phyloP scores from a whole-genome alignment of 2,888 invertebrate species.

The Euplagia quadripunctaria region DNA sequence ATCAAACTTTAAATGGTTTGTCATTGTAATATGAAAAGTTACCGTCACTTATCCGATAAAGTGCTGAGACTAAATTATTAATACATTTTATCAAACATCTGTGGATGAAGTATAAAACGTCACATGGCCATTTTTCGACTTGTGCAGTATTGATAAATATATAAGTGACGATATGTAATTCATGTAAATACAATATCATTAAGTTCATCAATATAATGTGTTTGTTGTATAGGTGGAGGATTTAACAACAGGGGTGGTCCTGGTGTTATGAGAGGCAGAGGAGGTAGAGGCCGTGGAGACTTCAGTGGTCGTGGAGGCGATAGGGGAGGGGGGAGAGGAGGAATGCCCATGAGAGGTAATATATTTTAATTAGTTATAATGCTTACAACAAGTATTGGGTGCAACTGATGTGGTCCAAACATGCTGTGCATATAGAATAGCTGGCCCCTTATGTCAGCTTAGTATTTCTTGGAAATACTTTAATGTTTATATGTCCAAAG shows the following conservation, averaged over 20 bases:
- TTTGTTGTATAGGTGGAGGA: slow-evolving; percentile 68
- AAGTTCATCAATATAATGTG: not conserved
- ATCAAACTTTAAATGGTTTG: too few species aligned
- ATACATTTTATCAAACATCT: too few species aligned
- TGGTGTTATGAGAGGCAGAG: slow-evolving; percentile 77
- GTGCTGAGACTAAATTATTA: too few species aligned
- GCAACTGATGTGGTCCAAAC: not conserved
- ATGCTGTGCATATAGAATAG: not conserved
- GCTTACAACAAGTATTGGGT: not conserved
- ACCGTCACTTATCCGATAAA: too few species aligned
- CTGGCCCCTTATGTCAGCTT: not conserved
- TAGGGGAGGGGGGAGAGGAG: slow-evolving; percentile 75
- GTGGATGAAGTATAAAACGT: too few species aligned
- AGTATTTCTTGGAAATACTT: not conserved
- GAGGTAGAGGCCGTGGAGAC: slow-evolving; percentile 80
- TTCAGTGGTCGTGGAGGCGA: slow-evolving; percentile 74
- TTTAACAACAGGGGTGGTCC: slow-evolving; percentile 80
- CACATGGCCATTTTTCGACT: too few species aligned
- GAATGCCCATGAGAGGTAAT: slow-evolving; percentile 83
- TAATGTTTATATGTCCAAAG: not conserved
- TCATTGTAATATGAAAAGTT: too few species aligned
- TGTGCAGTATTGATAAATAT: too few species aligned
- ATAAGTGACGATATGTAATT: too few species aligned
- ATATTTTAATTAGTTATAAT: slow-evolving; percentile 3
- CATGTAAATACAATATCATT: not conserved